A percentile compares a stretch with the other conserved stretches of the same genome.
phyloP scores from a whole-genome alignment of 2,113 vertebrate genomes.

The Sinosuthora webbiana region DNA sequence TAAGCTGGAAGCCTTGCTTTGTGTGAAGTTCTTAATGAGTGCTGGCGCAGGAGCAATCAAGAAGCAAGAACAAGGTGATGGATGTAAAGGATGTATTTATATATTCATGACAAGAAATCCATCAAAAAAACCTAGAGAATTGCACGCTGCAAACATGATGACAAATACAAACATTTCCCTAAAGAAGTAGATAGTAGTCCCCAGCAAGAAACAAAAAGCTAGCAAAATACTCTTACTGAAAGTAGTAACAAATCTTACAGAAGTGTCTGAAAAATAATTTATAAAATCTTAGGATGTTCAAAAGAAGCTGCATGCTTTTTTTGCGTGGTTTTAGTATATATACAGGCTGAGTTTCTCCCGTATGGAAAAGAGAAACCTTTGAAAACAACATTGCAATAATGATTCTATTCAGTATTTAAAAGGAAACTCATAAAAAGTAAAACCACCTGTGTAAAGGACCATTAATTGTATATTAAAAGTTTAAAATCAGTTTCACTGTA shows the following conservation, averaged over 20 bases:
- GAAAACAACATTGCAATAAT: not conserved
- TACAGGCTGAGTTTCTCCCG: not conserved
- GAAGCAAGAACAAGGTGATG: not conserved
- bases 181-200: not conserved
- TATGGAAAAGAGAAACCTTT: not conserved
- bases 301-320: not conserved
- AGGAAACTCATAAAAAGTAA: not conserved
- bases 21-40: not conserved
- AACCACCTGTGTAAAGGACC: not conserved
- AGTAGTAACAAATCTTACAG: not conserved
- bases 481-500: not conserved
- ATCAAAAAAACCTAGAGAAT: not conserved
- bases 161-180: not conserved
- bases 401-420: not conserved
- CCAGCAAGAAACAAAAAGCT: not conserved
- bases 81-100: slow-evolving; percentile 18
- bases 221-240: not conserved
- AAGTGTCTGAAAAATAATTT: not conserved
- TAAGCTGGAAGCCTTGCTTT: not conserved
- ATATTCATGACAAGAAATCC: not conserved
- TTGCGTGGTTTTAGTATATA: not conserved
- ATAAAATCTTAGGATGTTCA: not conserved
- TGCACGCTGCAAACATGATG: not conserved
- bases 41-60: not conserved
- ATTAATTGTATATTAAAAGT: not conserved